A percentile compares a stretch with the other conserved stretches of the same genome.
Evolutionary conservation across 2,113 vertebrate species (phyloP).

Genomic region (Anhinga anhinga): DNA sequence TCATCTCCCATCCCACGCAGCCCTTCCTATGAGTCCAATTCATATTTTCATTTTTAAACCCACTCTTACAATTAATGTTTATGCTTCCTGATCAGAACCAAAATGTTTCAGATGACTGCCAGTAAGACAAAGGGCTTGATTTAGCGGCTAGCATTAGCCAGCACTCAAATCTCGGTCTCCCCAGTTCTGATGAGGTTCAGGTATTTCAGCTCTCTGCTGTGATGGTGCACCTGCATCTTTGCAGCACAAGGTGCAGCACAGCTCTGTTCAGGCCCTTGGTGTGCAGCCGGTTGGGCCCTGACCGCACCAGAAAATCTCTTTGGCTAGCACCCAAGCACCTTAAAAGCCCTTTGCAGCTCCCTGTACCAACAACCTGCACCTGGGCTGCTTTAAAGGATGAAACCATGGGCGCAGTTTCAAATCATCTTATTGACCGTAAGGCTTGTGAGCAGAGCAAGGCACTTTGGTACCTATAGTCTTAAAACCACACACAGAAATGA

Average conservation of each 20-base stretch:
- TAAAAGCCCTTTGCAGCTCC: not conserved
- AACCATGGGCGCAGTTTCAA: not conserved
- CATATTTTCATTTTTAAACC: not conserved
- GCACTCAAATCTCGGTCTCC: not conserved
- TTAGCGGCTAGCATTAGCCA: not conserved
- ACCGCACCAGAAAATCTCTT: not conserved
- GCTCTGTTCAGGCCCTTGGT: not conserved
- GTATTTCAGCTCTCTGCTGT: not conserved
- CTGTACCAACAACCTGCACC: not conserved
- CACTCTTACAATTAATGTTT: not conserved
- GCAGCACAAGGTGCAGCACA: not conserved
- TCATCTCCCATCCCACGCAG: not conserved
- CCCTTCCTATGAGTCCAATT: not conserved
- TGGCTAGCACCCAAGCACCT: not conserved
- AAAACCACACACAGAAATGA: not conserved
- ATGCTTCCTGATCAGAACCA: not conserved
- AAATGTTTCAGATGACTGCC: not conserved
- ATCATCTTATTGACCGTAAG: not conserved
- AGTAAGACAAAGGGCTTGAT: not conserved
- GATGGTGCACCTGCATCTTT: not conserved
- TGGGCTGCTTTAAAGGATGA: not conserved
- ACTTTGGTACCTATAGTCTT: not conserved
- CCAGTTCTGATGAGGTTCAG: not conserved
- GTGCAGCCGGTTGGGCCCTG: not conserved
- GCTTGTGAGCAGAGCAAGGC: not conserved